Evolutionary conservation across 2,888 invertebrate genomes (phyloP), one percentile per base, ranked within the genome.

Genomic region (Pterostichus madidus): DNA sequence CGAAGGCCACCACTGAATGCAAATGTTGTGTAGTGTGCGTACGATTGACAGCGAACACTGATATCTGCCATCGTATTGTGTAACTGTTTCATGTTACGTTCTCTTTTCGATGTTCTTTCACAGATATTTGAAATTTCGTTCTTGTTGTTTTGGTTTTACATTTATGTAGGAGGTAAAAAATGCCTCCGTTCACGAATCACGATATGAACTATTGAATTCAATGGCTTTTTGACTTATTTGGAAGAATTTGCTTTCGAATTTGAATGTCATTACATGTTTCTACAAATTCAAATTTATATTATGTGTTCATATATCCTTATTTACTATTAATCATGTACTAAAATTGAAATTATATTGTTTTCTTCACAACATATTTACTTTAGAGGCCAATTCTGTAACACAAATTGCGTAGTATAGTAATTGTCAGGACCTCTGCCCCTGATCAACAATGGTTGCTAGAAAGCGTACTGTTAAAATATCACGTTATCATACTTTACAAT

Each of bases 1-100:
- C 84, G 71, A 85, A 86, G 86, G 86, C 84, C 86, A 85, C 84
- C 4, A 31, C 84, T 83, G 78, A 83, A 84, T 80, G 82, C 77
- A 83, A 84, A 85, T 86, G 8, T 59, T 39, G 7, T 8, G 39
- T 24, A 31, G 24, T 35, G 13, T 39, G 32, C 35, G 64, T 32
- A 32, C 64, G 64, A 35, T 32, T 35, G 49, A 49, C 49, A 49
- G 49, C 49, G 13, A 64, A 32, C n/a, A 32, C 32, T 6, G 64
- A 32, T 31, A 13, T 64, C 64, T 32, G 31, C 6, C 35, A 64
- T 64, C 64, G 35, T 35, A 64, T 64, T 32, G 64, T 35, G 64
- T 64, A 64, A 64, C 64, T 64, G 35, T 64, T n/a, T n/a, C 64
- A 32, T 64, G 64, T 64, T 64, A 64, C 64, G 32, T 64, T 64